Evolutionary conservation across 2,113 vertebrate genomes (phyloP).

Genomic region (Parus major): DNA sequence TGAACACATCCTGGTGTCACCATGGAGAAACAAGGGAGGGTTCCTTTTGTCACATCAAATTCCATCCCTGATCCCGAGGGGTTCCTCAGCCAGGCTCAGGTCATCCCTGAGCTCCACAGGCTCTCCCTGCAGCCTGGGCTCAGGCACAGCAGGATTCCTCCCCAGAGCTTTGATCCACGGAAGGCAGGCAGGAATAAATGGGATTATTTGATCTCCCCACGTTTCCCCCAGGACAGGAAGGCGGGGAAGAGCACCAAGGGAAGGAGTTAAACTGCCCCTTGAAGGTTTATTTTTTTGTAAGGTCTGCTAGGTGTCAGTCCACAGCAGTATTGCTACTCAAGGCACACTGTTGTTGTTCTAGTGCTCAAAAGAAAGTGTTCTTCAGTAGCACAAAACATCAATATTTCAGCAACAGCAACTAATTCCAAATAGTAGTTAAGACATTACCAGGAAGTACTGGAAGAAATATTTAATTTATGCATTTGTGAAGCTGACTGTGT

Average conservation of each 20-base stretch:
- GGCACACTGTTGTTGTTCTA: neutral
- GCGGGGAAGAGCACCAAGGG: neutral
- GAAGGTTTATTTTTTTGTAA: neutral
- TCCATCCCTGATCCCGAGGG: neutral
- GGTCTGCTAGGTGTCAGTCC: neutral
- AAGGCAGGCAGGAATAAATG: neutral
- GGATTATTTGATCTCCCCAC: neutral
- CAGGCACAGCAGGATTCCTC: neutral
- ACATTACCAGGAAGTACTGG: neutral
- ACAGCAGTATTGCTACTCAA: neutral
- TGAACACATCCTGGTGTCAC: neutral
- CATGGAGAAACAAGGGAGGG: neutral
- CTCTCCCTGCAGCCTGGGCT: neutral
- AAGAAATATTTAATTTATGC: neutral
- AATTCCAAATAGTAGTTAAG: neutral
- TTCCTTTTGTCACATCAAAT: neutral
- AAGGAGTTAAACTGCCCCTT: neutral
- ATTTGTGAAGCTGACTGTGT: neutral
- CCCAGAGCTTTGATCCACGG: neutral
- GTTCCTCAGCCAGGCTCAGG: neutral
- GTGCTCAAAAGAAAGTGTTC: too few species aligned
- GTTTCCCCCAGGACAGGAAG: neutral
- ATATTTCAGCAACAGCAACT: neutral
- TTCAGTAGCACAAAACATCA: neutral
- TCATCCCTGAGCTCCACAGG: neutral